Evolutionary conservation across 2,888 invertebrate genomes (phyloP).

Genomic region (Ophioninae sp.): DNA sequence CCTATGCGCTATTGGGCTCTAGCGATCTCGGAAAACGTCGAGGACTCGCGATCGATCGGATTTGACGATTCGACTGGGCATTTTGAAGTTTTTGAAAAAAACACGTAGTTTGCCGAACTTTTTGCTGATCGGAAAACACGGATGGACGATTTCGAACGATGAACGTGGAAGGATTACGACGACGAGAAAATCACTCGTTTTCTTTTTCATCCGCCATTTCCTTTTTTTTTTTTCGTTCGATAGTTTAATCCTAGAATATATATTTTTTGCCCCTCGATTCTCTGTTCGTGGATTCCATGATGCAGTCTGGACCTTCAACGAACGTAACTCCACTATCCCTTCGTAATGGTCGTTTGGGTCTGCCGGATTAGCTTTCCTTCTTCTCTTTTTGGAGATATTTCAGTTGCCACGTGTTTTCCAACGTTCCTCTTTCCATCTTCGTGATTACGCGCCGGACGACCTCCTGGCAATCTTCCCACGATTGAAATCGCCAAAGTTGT

Average conservation of each 20-base stretch:
- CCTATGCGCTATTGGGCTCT: neutral
- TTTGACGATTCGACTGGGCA: neutral
- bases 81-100: neutral
- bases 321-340: neutral
- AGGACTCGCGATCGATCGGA: neutral
- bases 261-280: conserved; percentile 3
- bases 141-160: neutral
- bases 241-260: neutral
- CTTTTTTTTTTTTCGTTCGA: neutral
- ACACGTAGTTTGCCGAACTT: neutral
- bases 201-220: neutral
- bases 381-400: neutral
- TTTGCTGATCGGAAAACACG: neutral
- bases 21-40: neutral
- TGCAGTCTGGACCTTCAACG: neutral
- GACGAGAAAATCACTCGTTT: neutral
- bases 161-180: neutral
- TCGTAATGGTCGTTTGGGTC: neutral
- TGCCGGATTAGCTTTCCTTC: neutral
- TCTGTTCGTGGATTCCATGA: neutral
- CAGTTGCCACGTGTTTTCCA: neutral
- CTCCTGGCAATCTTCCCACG: no score
- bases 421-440: no score
- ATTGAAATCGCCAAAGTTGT: no score
- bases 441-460: no score